Conservation (phyloP, 1,140 invertebrate genomes). For the Listronotus bonariensis region DNA sequence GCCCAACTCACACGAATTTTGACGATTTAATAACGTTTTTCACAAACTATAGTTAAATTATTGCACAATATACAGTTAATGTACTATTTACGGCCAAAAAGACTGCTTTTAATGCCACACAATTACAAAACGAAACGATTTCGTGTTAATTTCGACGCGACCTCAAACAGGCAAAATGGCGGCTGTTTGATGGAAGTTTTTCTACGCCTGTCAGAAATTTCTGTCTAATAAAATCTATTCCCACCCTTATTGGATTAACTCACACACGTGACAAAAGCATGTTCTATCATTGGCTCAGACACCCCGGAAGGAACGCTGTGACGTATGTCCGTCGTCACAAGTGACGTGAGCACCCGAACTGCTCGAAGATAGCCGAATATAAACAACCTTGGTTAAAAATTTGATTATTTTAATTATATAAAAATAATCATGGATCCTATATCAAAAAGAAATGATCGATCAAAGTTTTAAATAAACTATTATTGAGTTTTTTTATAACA, state of each 20-base stretch:
- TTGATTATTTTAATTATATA: slow-evolving; percentile 5
- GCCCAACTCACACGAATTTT: slow-evolving; percentile 54
- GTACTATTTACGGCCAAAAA: slow-evolving; percentile 50
- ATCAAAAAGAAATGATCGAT: background rate
- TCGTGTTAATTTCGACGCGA: slow-evolving; percentile 71
- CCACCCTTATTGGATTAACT: slow-evolving; percentile 60
- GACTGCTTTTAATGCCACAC: slow-evolving; percentile 49
- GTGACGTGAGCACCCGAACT: slow-evolving; percentile 29
- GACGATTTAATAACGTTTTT: slow-evolving; percentile 51
- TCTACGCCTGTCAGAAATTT: slow-evolving; percentile 89
- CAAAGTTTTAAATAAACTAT: background rate
- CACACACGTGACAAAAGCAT: slow-evolving; percentile 61
- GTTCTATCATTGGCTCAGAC: slow-evolving; percentile 50
- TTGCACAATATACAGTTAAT: slow-evolving; percentile 48
- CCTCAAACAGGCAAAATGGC: slow-evolving; percentile 84
- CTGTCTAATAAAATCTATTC: slow-evolving; percentile 68
- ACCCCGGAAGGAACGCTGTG: slow-evolving; percentile 56
- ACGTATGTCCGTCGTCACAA: slow-evolving; percentile 54
- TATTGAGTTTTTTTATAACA: too few species aligned
- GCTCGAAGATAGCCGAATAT: slow-evolving; percentile 20
- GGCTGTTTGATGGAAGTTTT: slow-evolving; percentile 90
- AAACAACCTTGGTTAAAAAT: slow-evolving; percentile 16
- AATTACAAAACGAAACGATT: slow-evolving; percentile 55
- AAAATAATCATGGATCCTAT: background rate
- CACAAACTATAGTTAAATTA: slow-evolving; percentile 52